These are phyloP conservation scores for Tetrax tetrax DNA, from an alignment of 2,113 vertebrate genomes.

Conservation along the genomic window DNA sequence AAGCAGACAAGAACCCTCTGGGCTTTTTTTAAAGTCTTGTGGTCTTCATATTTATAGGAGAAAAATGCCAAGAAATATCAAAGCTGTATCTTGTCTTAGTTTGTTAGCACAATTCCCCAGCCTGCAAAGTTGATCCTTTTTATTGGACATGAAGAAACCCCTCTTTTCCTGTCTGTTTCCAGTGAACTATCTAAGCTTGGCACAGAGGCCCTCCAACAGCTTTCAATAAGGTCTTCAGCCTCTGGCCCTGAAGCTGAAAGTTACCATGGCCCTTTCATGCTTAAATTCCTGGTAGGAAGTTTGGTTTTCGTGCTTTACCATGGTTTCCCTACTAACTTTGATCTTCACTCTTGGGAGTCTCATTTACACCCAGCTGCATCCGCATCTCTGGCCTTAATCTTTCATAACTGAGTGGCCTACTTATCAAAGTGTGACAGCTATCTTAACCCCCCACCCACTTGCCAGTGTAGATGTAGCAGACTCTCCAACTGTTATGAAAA, in stretches of 20 bases:
- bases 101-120: neutral
- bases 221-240: neutral
- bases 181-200: neutral
- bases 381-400: constrained; percentile 39
- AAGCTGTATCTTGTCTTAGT: constrained; percentile 39
- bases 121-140: neutral
- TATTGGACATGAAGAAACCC: neutral
- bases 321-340: constrained; percentile 43
- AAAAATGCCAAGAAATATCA: constrained; percentile 56
- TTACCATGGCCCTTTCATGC: neutral
- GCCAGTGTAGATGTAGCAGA: neutral
- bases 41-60: constrained; percentile 43
- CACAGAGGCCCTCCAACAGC: neutral
- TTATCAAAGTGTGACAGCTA: constrained; percentile 45
- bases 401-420: constrained; percentile 40
- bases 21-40: constrained; percentile 20
- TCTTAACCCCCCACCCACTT: constrained; percentile 43
- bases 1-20: constrained; percentile 34
- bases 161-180: neutral
- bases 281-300: constrained; percentile 36
- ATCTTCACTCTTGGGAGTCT: constrained; percentile 51
- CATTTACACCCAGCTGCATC: constrained; percentile 49
- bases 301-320: constrained; percentile 35
- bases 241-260: neutral
- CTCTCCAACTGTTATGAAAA: constrained; percentile 22